phyloP scores from a whole-genome alignment of 2,888 invertebrate species.

The Laspeyria flexula region DNA sequence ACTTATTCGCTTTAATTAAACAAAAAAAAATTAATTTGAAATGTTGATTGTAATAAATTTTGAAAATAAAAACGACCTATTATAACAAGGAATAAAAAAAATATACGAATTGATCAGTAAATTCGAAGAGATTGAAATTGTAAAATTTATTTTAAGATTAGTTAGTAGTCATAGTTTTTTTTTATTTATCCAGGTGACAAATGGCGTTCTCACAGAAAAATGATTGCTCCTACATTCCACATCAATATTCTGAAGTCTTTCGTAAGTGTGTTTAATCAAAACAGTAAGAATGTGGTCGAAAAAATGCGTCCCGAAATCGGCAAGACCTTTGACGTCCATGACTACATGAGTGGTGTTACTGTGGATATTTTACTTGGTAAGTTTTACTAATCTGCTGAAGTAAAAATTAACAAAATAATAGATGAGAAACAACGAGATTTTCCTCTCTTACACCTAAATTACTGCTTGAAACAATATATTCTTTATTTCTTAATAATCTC shows the following conservation, averaged over 20 bases:
- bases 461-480: no score
- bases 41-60: no score
- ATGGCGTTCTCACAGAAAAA: constrained; percentile 93
- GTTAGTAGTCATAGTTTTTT: not conserved
- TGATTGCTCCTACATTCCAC: constrained; percentile 94
- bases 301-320: constrained; percentile 88
- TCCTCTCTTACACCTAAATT: no score
- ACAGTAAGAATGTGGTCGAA: constrained; percentile 89
- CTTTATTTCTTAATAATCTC: no score
- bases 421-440: no score
- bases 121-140: not conserved
- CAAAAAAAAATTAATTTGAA: not conserved
- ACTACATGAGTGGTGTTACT: constrained; percentile 92
- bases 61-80: no score
- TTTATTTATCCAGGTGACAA: constrained; percentile 86
- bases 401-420: no score
- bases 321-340: constrained; percentile 91
- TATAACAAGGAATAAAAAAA: no score
- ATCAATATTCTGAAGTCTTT: constrained; percentile 93
- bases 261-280: constrained; percentile 91
- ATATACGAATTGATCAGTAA: no score
- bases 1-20: no score
- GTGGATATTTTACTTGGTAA: constrained; percentile 91
- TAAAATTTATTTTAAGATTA: not conserved
- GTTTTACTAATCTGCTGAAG: constrained; percentile 16